These are phyloP conservation scores for Malurus melanocephalus DNA, from an alignment of 2,113 vertebrate species.

Conservation along the genomic window DNA sequence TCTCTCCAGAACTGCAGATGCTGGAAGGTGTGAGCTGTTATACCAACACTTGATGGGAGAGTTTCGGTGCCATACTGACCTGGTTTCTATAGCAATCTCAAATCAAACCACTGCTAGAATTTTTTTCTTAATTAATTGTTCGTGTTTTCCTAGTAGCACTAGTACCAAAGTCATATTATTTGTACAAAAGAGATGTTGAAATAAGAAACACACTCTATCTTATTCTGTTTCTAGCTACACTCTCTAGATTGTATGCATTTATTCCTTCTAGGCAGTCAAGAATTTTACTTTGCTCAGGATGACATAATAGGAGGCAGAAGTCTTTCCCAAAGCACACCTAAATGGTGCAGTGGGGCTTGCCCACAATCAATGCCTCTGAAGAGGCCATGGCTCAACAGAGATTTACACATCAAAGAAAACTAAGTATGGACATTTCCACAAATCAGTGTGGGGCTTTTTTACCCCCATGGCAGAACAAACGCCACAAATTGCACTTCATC, in stretches of 20 bases:
- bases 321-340: background rate
- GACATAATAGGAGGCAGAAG: background rate
- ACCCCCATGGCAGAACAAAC: background rate
- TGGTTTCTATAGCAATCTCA: background rate
- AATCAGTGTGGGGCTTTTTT: background rate
- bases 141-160: background rate
- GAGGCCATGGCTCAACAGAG: background rate
- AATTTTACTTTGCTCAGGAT: background rate
- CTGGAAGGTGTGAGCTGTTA: background rate
- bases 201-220: background rate
- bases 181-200: background rate
- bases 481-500: background rate
- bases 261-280: background rate
- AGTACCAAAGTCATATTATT: background rate
- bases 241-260: background rate
- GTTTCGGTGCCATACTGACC: background rate
- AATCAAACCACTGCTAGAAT: background rate
- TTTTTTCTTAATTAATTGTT: background rate
- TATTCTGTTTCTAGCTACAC: background rate
- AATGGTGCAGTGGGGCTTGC: background rate
- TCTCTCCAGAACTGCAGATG: background rate
- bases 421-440: background rate
- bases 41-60: background rate
- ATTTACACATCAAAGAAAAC: conserved; percentile 11
- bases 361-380: background rate